These are phyloP conservation scores for Darevskia mixta DNA, from an alignment of 2,797 vertebrate genomes.

Conservation along the genomic window DNA sequence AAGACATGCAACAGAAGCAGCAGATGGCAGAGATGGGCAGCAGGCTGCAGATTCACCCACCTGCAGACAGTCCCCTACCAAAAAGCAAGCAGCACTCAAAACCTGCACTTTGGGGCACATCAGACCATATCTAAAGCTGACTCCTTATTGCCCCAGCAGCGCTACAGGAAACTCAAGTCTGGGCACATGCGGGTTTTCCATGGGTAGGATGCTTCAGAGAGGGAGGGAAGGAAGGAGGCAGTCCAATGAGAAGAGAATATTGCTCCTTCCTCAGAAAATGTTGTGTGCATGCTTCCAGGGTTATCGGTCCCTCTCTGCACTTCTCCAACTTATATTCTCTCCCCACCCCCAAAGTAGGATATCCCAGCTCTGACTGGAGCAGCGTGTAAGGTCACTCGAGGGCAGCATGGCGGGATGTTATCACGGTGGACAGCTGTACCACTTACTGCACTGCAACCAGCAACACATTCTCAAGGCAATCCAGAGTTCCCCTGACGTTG, in stretches of 20 bases:
- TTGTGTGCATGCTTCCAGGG: background rate
- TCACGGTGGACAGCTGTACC: background rate
- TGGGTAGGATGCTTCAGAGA: too few relatives aligned
- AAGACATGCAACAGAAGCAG: too few relatives aligned
- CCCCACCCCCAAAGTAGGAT: background rate
- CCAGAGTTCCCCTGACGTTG: background rate
- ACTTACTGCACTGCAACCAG: constrained; percentile 44
- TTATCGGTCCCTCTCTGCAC: too few relatives aligned
- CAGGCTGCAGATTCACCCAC: too few relatives aligned
- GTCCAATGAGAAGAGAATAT: background rate
- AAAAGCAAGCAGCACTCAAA: background rate
- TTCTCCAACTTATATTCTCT: background rate
- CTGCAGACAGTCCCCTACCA: background rate
- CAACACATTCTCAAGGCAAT: background rate
- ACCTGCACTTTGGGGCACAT: background rate
- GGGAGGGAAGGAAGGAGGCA: background rate
- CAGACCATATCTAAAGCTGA: background rate
- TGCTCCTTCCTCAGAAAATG: background rate
- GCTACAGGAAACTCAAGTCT: background rate
- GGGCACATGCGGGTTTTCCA: background rate
- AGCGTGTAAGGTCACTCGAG: background rate
- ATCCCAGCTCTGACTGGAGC: background rate
- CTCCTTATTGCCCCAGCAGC: background rate
- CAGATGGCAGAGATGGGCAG: background rate
- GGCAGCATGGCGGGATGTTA: background rate